phyloP scores from a whole-genome alignment of 2,113 vertebrate genomes.

The Oncorhynchus kisutch region DNA sequence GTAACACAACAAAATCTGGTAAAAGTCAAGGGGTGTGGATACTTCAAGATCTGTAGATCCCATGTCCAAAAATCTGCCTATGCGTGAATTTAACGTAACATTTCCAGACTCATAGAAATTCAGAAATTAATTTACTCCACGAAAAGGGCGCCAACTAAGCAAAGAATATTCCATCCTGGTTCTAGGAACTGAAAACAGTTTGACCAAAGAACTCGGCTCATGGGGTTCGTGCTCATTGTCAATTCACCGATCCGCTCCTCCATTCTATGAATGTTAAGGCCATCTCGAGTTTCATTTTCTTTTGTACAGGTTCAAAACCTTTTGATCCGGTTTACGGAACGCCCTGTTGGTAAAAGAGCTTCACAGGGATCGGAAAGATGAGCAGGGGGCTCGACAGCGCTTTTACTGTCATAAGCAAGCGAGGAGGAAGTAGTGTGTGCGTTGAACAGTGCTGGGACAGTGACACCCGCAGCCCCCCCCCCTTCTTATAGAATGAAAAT shows the following conservation, averaged over 20 bases:
- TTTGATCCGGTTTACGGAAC: constrained; percentile 93
- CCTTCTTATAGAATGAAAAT: too few species aligned
- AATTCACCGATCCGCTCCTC: constrained; percentile 74
- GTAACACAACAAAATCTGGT: too few species aligned
- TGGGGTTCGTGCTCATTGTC: constrained; percentile 79
- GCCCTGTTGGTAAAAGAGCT: constrained; percentile 84
- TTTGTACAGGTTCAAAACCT: constrained; percentile 85
- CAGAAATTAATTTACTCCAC: background rate
- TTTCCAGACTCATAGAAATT: too few species aligned
- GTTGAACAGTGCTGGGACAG: too few species aligned
- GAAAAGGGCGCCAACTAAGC: background rate
- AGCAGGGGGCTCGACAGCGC: constrained; percentile 55
- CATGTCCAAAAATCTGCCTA: too few species aligned
- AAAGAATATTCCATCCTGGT: background rate
- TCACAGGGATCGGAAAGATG: constrained; percentile 88
- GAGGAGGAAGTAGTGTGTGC: constrained; percentile 17
- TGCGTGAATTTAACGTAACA: too few species aligned
- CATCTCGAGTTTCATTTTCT: constrained; percentile 88
- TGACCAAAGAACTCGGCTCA: constrained; percentile 62
- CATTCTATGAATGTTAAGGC: constrained; percentile 79
- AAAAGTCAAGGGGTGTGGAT: too few species aligned
- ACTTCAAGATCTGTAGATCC: too few species aligned
- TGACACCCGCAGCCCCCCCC: too few species aligned
- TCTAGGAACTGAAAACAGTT: constrained; percentile 2
- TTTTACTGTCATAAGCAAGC: constrained; percentile 42